A percentile compares a stretch with the other conserved stretches of the same genome.
Evolutionary conservation across 53 echinoderm and acorn worm genomes (phyloP).

Genomic region (Holothuria leucospilota): DNA sequence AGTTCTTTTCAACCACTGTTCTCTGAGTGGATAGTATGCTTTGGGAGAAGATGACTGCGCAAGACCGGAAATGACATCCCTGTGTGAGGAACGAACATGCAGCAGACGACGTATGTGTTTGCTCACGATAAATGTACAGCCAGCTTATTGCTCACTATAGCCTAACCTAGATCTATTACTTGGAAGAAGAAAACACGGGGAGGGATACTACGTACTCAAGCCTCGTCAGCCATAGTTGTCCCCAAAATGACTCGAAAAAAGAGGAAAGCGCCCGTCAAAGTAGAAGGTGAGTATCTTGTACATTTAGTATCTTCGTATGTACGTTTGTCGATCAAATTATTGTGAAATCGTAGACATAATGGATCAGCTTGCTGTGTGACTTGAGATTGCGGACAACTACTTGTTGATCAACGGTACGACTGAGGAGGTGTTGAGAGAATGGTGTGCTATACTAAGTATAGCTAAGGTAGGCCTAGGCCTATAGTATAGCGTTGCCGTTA

Average conservation of each 20-base stretch:
- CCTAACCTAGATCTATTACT: background rate
- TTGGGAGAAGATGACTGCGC: constrained; percentile 12
- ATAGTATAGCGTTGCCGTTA: no score
- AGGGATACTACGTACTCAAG: constrained; percentile 7
- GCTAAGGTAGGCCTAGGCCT: no score
- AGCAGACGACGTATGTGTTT: constrained; percentile 35
- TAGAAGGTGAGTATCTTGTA: constrained; percentile 1
- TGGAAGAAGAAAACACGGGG: constrained; percentile 11
- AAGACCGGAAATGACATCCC: constrained; percentile 2
- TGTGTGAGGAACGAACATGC: constrained; percentile 14
- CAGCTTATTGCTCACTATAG: background rate
- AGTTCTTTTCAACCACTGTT: constrained; percentile 24
- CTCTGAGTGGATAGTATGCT: constrained; percentile 28
- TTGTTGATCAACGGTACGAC: no score
- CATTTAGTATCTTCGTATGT: no score
- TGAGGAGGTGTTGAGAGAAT: no score
- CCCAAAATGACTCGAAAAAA: constrained; percentile 36
- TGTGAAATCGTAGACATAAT: no score
- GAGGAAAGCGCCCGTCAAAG: constrained; percentile 13
- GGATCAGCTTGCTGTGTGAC: no score
- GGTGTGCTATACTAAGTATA: no score
- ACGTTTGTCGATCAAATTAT: no score
- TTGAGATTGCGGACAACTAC: no score
- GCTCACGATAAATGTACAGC: background rate
- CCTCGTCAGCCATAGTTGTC: no score